Base-by-base conservation (phyloP, 2,888 invertebrate genomes). In the Idaea dimidiata region DNA sequence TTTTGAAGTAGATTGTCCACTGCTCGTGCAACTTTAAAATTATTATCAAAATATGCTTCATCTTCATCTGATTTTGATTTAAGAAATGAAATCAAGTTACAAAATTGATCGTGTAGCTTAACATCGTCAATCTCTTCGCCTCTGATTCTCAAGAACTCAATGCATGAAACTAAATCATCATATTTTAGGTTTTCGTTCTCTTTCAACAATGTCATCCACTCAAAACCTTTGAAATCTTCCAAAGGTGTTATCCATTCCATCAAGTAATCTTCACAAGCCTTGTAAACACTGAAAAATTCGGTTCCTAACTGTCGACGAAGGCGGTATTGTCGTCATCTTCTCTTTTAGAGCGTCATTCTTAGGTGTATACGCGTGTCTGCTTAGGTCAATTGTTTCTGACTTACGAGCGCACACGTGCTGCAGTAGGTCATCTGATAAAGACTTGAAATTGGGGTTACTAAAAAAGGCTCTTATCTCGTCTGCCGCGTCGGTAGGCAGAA, bases 31-130 rank as follows among this genome's bases (percentile, higher is more conserved):
- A 60, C 60, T 63, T 63, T 58, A 63, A 60, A 63, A n/a, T n/a
- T n/a, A n/a, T n/a, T n/a, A n/a, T 63, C 60, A 63, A 60, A 61
- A 58, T 59, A 32, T 32, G 32, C 32, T 32, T 65, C 56, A 56
- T 53, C 60, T 62, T 62, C 62, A n/a, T n/a, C n/a, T 62, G 59
- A 65, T 65, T 65, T 65, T 53, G 59, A 57, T 62, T 65, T 62
- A n/a, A n/a, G 65, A 62, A 65, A 65, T 57, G 62, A 62, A 65
- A 65, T 65, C 56, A 62, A 43, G 59, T 65, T 62, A 65, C 62
- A 65, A 62, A 65, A 65, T 59, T 65, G 59, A 62, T 62, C 62
- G 62, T 65, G 65, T 65, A 65, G 57, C 57, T 65, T 65, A 65
- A 59, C 59, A 62, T 65, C 59, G 57, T 65, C 62, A 65, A 65